Evolutionary conservation across 2,888 invertebrate species (phyloP).

Genomic region (Cryptops parisi): DNA sequence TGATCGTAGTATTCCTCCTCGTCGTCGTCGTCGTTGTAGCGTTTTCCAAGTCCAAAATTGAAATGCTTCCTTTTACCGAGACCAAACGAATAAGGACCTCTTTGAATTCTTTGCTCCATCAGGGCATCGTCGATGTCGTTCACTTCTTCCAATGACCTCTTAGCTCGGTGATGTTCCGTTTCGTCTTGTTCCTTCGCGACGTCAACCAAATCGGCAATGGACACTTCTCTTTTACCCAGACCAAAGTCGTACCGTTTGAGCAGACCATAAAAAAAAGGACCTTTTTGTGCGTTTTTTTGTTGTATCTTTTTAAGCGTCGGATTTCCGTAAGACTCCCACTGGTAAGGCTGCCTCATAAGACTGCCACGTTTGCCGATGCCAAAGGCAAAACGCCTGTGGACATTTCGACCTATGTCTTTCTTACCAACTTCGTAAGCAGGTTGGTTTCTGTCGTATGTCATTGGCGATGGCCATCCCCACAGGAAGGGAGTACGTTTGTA

Average conservation of each 20-base stretch:
- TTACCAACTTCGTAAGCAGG: too few species aligned
- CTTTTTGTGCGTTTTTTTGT: too few species aligned
- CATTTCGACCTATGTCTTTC: too few species aligned
- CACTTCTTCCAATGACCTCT: neutral
- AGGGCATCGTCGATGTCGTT: neutral
- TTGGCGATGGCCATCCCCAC: too few species aligned
- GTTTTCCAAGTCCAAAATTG: neutral
- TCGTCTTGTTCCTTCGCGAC: neutral
- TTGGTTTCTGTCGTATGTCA: too few species aligned
- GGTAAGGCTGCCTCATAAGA: too few species aligned
- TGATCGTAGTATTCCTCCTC: neutral
- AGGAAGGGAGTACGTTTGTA: too few species aligned
- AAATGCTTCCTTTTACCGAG: neutral
- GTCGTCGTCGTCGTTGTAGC: neutral
- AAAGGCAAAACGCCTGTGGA: neutral
- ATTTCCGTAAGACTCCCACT: too few species aligned
- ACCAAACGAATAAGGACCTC: neutral
- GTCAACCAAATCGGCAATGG: neutral
- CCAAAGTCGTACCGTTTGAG: neutral
- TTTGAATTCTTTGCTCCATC: neutral
- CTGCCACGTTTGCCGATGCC: constrained; percentile 1
- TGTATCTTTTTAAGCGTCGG: too few species aligned
- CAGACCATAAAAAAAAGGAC: neutral
- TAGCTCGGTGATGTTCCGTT: too few species aligned
- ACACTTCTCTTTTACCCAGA: neutral